Evolutionary conservation across 2,113 vertebrate species (phyloP), one percentile per base, ranked within the genome.

Genomic region (Microcebus ravelobensis): DNA sequence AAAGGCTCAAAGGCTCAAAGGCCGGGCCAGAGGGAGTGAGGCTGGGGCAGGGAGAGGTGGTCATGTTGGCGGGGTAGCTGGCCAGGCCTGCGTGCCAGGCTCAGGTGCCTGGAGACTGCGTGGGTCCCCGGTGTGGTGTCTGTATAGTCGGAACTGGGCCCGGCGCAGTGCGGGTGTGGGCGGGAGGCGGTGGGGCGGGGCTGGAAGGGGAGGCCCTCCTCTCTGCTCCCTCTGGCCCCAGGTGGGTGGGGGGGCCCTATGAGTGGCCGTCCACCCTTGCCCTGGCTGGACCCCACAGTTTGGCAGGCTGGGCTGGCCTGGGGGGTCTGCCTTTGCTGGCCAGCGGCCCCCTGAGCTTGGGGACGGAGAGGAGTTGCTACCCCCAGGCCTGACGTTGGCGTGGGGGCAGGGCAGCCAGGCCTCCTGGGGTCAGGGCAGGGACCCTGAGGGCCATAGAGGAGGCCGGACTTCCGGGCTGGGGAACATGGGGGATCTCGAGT

Each of bases 41-140:
- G 39, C 42, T 15, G 15, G 25, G 3, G 48, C n/a, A 6, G 3
- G 87, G 55, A 8, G 65, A 18, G 31, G 48, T 36, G 5, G 18
- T 3, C 0, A 0, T 0, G 0, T 12, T 36, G 21, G 85, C n/a
- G 50, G 6, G 52, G 17, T 2, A 6, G 50, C 7, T 13, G 57
- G 21, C 12, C 6, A 39, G 21, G 36, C 39, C 29, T 13, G n/a
- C 23, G 52, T 15, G 29, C 59, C 6, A 1, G 63, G 42, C 2
- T 14, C 31, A 11, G 67, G 52, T 25, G 39, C 2, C 29, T 1
- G 0, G 36, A 17, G 90, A 70, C 48, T 3, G 0, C 2, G 27
- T 48, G 8, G 50, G 57, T 10, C 10, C 29, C 1, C 48, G 5
- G 17, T 0, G 1, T 12, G 45, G 20, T 25, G 13, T 11, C 42